These are phyloP conservation scores for Sinentomon sp. DNA, from an alignment of 2,888 invertebrate genomes.

Conservation along the genomic window DNA sequence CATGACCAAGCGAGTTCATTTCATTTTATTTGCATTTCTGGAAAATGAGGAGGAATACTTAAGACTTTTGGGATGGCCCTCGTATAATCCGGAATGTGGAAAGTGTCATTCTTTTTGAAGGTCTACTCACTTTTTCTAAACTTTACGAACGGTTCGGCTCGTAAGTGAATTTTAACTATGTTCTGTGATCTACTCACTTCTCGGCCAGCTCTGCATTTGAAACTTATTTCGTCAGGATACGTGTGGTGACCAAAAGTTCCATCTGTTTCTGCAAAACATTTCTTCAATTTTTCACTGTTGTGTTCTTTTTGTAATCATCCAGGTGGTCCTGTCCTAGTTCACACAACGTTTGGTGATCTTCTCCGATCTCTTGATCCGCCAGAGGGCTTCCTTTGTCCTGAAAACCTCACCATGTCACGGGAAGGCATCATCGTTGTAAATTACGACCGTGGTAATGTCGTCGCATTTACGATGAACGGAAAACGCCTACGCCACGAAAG, in stretches of 20 bases:
- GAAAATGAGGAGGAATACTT: too few relatives aligned
- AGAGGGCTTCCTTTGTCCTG: constrained; percentile 40
- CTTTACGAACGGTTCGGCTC: too few relatives aligned
- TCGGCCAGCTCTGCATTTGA: too few relatives aligned
- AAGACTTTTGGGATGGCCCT: too few relatives aligned
- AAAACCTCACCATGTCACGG: constrained; percentile 72
- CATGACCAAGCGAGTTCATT: too few relatives aligned
- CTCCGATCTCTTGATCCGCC: constrained; percentile 68
- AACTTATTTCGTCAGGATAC: background rate
- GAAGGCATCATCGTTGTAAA: constrained; percentile 89
- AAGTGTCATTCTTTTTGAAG: too few relatives aligned
- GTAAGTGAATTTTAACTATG: too few relatives aligned
- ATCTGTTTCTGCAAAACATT: background rate
- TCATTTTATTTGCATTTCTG: too few relatives aligned
- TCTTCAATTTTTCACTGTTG: background rate
- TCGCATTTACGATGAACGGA: constrained; percentile 83
- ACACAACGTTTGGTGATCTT: constrained; percentile 91
- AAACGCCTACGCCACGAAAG: constrained; percentile 62
- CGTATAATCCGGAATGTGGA: too few relatives aligned
- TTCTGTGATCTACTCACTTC: too few relatives aligned
- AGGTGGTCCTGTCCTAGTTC: constrained; percentile 90
- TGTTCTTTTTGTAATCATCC: constrained; percentile 9
- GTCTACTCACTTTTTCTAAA: too few relatives aligned
- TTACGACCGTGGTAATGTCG: constrained; percentile 71
- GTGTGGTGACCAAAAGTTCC: background rate